Evolutionary conservation across 2,888 invertebrate genomes (phyloP).

Genomic region (Dorcus parallelipipedus): DNA sequence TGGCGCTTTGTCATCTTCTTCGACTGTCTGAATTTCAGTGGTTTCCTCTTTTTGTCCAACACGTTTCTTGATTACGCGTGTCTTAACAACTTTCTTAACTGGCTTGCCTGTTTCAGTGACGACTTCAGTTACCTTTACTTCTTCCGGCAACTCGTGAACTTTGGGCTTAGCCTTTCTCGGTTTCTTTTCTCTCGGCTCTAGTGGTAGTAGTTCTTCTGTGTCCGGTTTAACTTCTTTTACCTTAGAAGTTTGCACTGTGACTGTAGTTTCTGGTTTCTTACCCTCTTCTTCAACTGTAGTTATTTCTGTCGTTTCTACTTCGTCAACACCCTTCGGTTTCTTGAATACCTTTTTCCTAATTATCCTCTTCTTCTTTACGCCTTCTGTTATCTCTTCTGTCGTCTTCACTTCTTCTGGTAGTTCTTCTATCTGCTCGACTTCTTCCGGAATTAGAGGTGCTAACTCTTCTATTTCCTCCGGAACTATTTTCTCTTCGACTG

Average conservation of each 20-base stretch:
- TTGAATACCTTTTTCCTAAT: conserved; percentile 47
- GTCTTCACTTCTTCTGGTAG: conserved; percentile 20
- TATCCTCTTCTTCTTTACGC: conserved; percentile 30
- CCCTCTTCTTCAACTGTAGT: conserved; percentile 39
- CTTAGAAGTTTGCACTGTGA: conserved; percentile 22
- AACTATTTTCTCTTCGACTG: conserved; percentile 21
- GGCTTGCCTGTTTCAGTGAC: conserved; percentile 20
- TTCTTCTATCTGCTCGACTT: conserved; percentile 21
- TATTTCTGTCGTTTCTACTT: conserved; percentile 42
- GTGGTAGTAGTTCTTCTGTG: conserved; percentile 22
- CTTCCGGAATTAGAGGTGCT: conserved; percentile 15
- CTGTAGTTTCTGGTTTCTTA: conserved; percentile 25
- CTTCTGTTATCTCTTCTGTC: conserved; percentile 20
- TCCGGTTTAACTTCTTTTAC: conserved; percentile 26
- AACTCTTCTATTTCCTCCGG: conserved; percentile 15
- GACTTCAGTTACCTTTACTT: conserved; percentile 26
- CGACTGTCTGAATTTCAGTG: conserved; percentile 28
- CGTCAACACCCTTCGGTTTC: conserved; percentile 39
- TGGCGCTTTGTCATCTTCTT: conserved; percentile 31
- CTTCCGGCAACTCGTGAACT: conserved; percentile 25
- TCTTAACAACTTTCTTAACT: conserved; percentile 30
- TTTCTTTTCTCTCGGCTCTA: conserved; percentile 26
- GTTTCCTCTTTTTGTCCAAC: conserved; percentile 20
- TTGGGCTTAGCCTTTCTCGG: conserved; percentile 30
- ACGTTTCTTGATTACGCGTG: conserved; percentile 33